A percentile compares a stretch with the other conserved stretches of the same genome.
Conservation (phyloP, 2,113 vertebrate species). For the Drymodes brunneopygia region DNA sequence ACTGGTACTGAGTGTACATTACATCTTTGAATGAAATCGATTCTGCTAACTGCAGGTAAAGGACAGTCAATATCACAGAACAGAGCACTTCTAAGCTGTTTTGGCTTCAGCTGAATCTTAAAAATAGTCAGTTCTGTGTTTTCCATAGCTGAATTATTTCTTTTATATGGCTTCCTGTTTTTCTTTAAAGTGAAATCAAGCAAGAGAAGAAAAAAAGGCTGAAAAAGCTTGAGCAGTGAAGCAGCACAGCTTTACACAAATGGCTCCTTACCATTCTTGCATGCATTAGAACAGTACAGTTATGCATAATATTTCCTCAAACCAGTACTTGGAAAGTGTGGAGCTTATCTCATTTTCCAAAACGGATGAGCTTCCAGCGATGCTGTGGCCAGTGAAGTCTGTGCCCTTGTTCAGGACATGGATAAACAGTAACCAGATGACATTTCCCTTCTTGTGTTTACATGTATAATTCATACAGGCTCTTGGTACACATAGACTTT, state of each 20-base stretch:
- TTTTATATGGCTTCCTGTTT: not conserved
- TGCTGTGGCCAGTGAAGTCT: not conserved
- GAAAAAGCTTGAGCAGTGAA: not conserved
- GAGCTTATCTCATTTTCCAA: not conserved
- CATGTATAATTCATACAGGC: not conserved
- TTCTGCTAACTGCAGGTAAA: not conserved
- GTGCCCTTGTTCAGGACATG: not conserved
- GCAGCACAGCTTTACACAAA: not conserved
- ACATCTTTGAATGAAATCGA: not conserved
- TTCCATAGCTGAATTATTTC: not conserved
- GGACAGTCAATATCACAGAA: not conserved
- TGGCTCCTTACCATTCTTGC: not conserved
- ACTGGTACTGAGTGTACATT: not conserved
- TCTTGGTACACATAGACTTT: not conserved
- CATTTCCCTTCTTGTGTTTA: not conserved
- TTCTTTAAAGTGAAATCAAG: not conserved
- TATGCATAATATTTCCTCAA: not conserved
- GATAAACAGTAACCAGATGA: not conserved
- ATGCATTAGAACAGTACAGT: not conserved
- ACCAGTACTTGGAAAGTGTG: not conserved
- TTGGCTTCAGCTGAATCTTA: not conserved
- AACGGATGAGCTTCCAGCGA: not conserved
- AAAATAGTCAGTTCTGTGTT: not conserved
- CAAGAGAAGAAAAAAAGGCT: not conserved
- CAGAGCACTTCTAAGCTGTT: not conserved